Base-by-base conservation (phyloP, 1,140 invertebrate genomes). In the Cryptotermes secundus region DNA sequence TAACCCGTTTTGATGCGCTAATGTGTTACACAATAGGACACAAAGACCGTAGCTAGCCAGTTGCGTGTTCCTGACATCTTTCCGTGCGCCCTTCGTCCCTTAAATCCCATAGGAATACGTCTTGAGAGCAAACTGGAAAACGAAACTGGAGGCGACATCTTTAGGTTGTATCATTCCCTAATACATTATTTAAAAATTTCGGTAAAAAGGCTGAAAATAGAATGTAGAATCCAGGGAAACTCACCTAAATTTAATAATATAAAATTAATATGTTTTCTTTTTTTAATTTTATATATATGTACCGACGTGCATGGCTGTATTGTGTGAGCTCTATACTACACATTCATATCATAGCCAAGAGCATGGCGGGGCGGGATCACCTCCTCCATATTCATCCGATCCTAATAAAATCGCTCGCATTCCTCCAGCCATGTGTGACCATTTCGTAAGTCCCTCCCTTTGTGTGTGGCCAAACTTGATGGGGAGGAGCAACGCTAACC, bases 171-270 rank as follows among this genome's bases (percentile, higher is more conserved):
- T 89, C 86, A 86, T 86, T 80, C 86, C 88, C 88, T 88, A 88
- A 83, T 88, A 89, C 88, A 86, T 89, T 89, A 89, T 89, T 89
- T 89, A 89, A 89, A 88, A 88, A 87, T 88, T 89, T 89, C 88
- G 87, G 88, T 86, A 88, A 89, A 89, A 89, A 89, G 88, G 88
- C 87, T 85, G 86, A 87, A 89, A 89, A 89, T 88, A 85, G 87
- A 87, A 88, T 87, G 86, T 86, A 84, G 82, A 84, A 85, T 86
- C 88, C 87, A 84, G 86, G 85, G 87, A 88, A 88, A 88, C 86
- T 82, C 82, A 34, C 26, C 85, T 85, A 87, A 87, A 87, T 87
- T 88, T 88, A 87, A 88, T 88, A 88, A 88, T 87, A 88, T 87
- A 88, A 88, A 87, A 88, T 88, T 88, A 88, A 87, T 85, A 86